A percentile compares a stretch with the other conserved stretches of the same genome.
phyloP scores from a whole-genome alignment of 2,888 invertebrate genomes.

The Hypolimnas misippus region DNA sequence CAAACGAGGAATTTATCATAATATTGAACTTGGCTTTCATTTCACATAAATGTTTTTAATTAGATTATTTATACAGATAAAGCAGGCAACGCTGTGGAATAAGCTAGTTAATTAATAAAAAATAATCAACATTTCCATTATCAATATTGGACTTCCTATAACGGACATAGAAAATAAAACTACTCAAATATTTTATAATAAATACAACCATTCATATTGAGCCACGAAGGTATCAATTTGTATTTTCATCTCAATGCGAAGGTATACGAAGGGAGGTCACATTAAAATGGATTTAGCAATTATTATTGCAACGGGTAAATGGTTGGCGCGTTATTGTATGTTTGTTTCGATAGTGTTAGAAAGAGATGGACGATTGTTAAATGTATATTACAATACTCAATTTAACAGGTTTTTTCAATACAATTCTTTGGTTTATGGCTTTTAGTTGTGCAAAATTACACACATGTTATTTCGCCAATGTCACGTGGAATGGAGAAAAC shows the following conservation, averaged over 20 bases:
- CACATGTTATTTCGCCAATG: no score
- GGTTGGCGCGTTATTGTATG: neutral
- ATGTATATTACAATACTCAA: no score
- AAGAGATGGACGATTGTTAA: neutral
- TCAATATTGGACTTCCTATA: neutral
- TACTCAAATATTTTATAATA: neutral
- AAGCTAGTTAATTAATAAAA: neutral
- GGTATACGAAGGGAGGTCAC: slow-evolving; percentile 18
- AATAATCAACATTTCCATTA: neutral
- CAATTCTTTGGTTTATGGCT: no score
- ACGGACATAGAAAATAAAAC: neutral
- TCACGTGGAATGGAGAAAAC: no score
- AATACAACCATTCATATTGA: neutral
- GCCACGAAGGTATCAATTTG: slow-evolving; percentile 4
- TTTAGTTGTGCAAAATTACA: no score
- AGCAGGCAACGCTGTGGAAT: no score
- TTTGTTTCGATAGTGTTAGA: neutral
- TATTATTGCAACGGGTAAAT: neutral
- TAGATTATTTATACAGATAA: no score
- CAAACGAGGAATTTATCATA: no score
- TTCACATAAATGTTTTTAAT: no score
- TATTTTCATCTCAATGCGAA: slow-evolving; percentile 6
- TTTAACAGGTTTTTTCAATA: no score
- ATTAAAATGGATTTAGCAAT: slow-evolving; percentile 8
- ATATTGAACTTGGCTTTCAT: no score